These are phyloP conservation scores for Octodon degus DNA, from an alignment of 2,113 vertebrate genomes.

Conservation along the genomic window DNA sequence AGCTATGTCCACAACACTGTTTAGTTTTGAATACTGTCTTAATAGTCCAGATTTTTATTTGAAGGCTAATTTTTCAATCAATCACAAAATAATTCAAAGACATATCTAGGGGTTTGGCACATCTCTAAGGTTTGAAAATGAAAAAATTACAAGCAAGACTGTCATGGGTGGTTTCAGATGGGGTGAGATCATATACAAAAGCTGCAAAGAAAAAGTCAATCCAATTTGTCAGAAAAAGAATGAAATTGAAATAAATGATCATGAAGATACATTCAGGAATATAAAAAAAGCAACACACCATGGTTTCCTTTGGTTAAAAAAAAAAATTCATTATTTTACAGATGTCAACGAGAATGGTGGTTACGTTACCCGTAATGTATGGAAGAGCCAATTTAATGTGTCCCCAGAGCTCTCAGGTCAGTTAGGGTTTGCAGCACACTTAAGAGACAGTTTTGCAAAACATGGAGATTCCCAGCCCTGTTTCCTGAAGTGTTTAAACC, in stretches of 20 bases:
- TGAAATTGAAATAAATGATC: conserved; percentile 45
- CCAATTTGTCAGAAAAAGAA: conserved; percentile 52
- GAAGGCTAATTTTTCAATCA: conserved; percentile 49
- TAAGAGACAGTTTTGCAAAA: conserved; percentile 47
- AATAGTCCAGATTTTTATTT: conserved; percentile 19
- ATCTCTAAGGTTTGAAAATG: not conserved
- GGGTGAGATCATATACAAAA: conserved; percentile 49
- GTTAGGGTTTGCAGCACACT: not conserved
- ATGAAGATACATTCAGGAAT: conserved; percentile 58
- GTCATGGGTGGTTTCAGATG: conserved; percentile 54
- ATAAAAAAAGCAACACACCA: conserved; percentile 34
- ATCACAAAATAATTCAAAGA: conserved; percentile 10
- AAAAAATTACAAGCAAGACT: conserved; percentile 57
- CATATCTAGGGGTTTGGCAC: not conserved
- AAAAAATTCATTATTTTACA: conserved; percentile 10
- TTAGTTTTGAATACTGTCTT: not conserved
- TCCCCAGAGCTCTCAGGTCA: not conserved
- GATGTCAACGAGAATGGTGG: not conserved
- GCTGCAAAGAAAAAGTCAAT: conserved; percentile 53
- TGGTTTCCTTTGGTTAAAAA: not conserved
- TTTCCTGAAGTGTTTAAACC: not conserved
- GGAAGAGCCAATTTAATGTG: not conserved
- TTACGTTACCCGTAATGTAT: not conserved
- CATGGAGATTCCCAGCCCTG: not conserved
- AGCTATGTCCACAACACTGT: not conserved